Evolutionary conservation across 1,140 invertebrate genomes (phyloP).

Genomic region (Xylocopa sonorina): DNA sequence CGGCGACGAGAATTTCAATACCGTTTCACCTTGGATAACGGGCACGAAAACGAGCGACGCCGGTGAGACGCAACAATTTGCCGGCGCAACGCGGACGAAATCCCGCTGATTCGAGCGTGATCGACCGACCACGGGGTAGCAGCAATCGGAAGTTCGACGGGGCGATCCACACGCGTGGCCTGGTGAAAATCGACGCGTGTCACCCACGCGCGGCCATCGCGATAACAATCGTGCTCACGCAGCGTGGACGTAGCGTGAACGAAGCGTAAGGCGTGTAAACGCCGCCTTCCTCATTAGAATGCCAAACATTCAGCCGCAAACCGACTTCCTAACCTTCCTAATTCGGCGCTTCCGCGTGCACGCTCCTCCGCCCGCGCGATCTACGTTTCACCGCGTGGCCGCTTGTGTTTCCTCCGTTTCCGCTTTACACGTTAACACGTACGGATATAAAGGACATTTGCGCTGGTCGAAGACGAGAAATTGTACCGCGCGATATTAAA

Average conservation of each 20-base stretch:
- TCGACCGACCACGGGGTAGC: neutral
- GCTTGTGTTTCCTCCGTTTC: neutral
- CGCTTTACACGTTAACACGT: no score
- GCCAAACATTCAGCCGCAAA: conserved; percentile 67
- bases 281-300: conserved; percentile 77
- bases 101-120: conserved; percentile 5
- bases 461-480: neutral
- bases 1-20: neutral
- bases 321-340: conserved; percentile 69
- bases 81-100: conserved; percentile 8
- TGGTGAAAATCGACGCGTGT: conserved; percentile 38
- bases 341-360: conserved; percentile 60
- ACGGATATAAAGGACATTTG: neutral
- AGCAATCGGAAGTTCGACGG: conserved; percentile 28
- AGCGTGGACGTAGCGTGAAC: conserved; percentile 42
- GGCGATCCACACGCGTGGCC: conserved; percentile 18
- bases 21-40: neutral
- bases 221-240: conserved; percentile 48
- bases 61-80: conserved; percentile 2
- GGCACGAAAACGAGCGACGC: neutral
- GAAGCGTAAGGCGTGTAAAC: conserved; percentile 57
- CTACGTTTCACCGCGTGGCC: conserved; percentile 15
- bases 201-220: conserved; percentile 31
- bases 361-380: conserved; percentile 14
- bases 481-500: neutral